These are phyloP conservation scores for Sminthurinus aureus DNA, from an alignment of 2,888 invertebrate genomes.

Conservation along the genomic window DNA sequence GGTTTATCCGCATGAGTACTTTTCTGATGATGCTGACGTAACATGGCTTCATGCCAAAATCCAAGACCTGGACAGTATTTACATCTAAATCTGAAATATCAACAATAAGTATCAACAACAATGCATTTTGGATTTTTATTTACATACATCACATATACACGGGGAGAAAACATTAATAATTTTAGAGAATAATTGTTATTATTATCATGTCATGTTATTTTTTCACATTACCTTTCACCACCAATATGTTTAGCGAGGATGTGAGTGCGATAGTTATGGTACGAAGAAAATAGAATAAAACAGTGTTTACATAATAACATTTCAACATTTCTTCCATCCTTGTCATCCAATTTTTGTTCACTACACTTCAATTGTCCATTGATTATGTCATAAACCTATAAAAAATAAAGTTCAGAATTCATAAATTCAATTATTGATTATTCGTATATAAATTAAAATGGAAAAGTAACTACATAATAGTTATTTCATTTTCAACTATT, in stretches of 20 bases:
- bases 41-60: constrained; percentile 48
- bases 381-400: constrained; percentile 47
- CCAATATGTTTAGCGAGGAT: constrained; percentile 52
- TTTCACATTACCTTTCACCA: constrained; percentile 39
- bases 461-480: neutral
- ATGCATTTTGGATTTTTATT: too few species aligned
- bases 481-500: neutral
- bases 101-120: too few species aligned
- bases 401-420: neutral
- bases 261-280: constrained; percentile 51
- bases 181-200: neutral
- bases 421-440: neutral
- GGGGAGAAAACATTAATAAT: constrained; percentile 13
- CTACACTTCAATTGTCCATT: constrained; percentile 13
- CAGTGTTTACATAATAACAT: constrained; percentile 50
- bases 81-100: constrained; percentile 40
- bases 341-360: constrained; percentile 31
- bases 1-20: constrained; percentile 41
- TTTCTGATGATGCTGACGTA: constrained; percentile 38
- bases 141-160: too few species aligned
- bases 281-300: constrained; percentile 33
- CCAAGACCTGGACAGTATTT: constrained; percentile 38
- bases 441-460: constrained; percentile 13
- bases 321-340: constrained; percentile 37
- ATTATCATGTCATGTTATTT: neutral